These are phyloP conservation scores for Spialia ferax DNA, from an alignment of 2,888 invertebrate species.

Conservation along the genomic window DNA sequence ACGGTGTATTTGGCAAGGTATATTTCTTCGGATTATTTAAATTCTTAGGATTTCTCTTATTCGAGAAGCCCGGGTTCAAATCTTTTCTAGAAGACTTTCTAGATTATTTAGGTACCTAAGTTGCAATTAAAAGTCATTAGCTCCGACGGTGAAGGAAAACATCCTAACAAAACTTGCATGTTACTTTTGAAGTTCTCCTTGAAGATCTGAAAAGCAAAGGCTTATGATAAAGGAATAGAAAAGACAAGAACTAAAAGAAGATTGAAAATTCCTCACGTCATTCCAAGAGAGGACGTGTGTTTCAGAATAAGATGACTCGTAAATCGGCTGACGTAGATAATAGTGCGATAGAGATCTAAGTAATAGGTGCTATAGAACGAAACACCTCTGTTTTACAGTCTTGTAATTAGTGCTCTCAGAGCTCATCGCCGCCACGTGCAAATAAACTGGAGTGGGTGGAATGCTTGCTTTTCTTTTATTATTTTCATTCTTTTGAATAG, in stretches of 20 bases:
- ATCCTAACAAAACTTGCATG: no score
- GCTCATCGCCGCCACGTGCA: constrained; percentile 21
- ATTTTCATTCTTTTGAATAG: background rate
- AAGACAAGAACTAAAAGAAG: background rate
- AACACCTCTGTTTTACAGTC: constrained; percentile 25
- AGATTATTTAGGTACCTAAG: no score
- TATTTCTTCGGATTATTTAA: no score
- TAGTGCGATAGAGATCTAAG: background rate
- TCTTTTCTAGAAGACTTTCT: no score
- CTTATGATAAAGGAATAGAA: no score
- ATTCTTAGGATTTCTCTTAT: no score
- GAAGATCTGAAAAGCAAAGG: no score
- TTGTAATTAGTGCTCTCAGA: constrained; percentile 21
- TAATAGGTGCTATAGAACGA: constrained; percentile 11
- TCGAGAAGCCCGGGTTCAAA: no score
- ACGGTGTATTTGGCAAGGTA: no score
- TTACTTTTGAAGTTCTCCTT: no score
- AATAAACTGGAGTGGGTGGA: constrained; percentile 12
- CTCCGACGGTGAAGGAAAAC: no score
- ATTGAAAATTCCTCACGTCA: background rate
- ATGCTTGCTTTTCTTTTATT: constrained; percentile 13
- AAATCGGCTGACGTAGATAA: constrained; percentile 5
- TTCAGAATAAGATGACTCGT: background rate
- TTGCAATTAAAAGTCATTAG: no score
- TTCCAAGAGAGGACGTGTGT: background rate